Evolutionary conservation across 2,797 vertebrate species (phyloP).

Genomic region (Hydrophis major): DNA sequence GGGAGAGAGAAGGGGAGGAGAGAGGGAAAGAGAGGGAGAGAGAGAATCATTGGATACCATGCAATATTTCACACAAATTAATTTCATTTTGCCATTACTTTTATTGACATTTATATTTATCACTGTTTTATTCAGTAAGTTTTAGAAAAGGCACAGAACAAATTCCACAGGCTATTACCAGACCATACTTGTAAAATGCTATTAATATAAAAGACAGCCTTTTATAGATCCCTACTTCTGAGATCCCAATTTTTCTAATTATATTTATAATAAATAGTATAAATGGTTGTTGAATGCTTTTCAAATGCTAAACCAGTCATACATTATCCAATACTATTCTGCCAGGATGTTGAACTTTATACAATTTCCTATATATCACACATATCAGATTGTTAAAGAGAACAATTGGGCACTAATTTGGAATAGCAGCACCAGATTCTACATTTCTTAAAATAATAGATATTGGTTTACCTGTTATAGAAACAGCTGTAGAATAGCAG

Average conservation of each 20-base stretch:
- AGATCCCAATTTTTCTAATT: not conserved
- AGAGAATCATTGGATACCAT: not conserved
- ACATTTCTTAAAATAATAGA: not conserved
- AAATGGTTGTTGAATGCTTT: not conserved
- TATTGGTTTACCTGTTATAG: not conserved
- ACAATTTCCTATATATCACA: not conserved
- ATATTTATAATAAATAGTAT: not conserved
- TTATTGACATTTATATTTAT: not conserved
- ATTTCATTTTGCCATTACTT: not conserved
- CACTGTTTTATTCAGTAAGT: not conserved
- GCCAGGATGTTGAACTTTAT: not conserved
- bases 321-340: not conserved
- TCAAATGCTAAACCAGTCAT: not conserved
- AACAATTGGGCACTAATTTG: not conserved
- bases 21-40: not conserved
- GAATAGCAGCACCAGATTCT: not conserved
- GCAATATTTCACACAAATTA: not conserved
- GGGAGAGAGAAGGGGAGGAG: rapidly evolving
- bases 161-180: not conserved
- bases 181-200: not conserved
- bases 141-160: not conserved
- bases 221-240: not conserved
- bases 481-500: not conserved
- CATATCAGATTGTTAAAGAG: not conserved
- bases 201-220: not conserved